These are phyloP conservation scores for Arothron firmamentum DNA, from an alignment of 2,113 vertebrate genomes.

Conservation along the genomic window DNA sequence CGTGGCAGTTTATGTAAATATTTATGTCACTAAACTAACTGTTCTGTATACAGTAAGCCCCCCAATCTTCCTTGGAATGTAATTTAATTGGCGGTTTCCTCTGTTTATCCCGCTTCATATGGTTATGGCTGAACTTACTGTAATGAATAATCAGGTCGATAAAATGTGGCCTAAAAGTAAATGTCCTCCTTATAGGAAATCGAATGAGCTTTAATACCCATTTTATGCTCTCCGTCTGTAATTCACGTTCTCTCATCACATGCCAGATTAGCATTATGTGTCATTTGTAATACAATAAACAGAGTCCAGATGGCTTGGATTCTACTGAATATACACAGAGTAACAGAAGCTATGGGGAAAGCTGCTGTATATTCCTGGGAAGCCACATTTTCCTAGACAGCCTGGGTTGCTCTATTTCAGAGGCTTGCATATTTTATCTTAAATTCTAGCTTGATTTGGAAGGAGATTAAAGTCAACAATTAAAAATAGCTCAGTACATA, in stretches of 20 bases:
- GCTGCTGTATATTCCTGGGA: constrained; percentile 50
- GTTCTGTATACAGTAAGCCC: constrained; percentile 71
- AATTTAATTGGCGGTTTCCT: constrained; percentile 79
- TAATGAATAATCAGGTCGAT: constrained; percentile 78
- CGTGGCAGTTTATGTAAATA: constrained; percentile 74
- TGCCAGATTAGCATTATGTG: constrained; percentile 77
- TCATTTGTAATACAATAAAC: constrained; percentile 76
- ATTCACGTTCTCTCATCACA: constrained; percentile 72
- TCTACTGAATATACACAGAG: constrained; percentile 63
- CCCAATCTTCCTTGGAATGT: constrained; percentile 71
- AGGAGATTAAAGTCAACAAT: too few relatives aligned
- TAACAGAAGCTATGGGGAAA: constrained; percentile 63
- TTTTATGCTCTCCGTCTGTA: constrained; percentile 58
- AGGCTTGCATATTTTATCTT: constrained; percentile 14
- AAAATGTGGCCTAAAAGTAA: constrained; percentile 73
- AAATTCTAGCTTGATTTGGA: not conserved
- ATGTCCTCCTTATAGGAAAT: constrained; percentile 68
- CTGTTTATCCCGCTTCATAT: constrained; percentile 73
- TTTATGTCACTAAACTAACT: constrained; percentile 75
- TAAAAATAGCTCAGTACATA: too few relatives aligned
- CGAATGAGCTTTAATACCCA: constrained; percentile 71
- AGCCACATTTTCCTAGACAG: constrained; percentile 25
- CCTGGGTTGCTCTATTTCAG: constrained; percentile 24
- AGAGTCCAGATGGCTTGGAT: constrained; percentile 74
- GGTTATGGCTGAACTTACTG: constrained; percentile 63